Evolutionary conservation across 1,140 invertebrate genomes (phyloP).

Genomic region (Paracyclopina nana): DNA sequence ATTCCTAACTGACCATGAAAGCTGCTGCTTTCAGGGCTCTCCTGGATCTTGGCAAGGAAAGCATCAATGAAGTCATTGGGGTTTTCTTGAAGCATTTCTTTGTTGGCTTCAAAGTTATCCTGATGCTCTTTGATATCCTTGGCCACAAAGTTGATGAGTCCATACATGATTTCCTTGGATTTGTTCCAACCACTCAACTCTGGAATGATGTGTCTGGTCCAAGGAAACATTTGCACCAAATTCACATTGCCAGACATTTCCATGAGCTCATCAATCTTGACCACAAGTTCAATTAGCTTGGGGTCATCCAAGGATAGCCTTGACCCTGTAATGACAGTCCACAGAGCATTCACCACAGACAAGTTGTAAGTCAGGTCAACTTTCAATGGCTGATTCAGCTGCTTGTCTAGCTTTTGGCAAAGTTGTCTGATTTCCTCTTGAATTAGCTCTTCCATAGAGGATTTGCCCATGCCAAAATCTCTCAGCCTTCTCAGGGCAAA

Average conservation of each 20-base stretch:
- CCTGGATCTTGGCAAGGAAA: not conserved
- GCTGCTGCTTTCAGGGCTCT: not conserved
- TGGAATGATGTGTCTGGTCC: not conserved
- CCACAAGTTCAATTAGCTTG: not conserved
- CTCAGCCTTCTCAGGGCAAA: slow-evolving; percentile 23
- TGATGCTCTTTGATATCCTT: not conserved
- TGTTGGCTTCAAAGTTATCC: not conserved
- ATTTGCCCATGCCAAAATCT: slow-evolving; percentile 25
- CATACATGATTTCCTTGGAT: not conserved
- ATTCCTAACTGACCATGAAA: not conserved
- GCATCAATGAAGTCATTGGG: not conserved
- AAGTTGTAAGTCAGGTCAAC: not conserved
- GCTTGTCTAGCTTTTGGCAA: not conserved
- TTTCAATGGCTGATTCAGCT: not conserved
- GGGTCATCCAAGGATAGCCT: not conserved
- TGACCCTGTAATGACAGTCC: not conserved
- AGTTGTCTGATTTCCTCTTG: slow-evolving; percentile 4
- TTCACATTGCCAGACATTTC: not conserved
- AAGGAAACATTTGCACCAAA: not conserved
- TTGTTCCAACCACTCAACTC: not conserved
- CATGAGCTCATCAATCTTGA: not conserved
- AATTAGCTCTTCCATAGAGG: slow-evolving; percentile 3
- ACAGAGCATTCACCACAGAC: not conserved
- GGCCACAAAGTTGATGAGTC: not conserved
- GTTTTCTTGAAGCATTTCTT: too few species aligned